phyloP scores from a whole-genome alignment of 2,113 vertebrate species.

The Fulmarus glacialis region DNA sequence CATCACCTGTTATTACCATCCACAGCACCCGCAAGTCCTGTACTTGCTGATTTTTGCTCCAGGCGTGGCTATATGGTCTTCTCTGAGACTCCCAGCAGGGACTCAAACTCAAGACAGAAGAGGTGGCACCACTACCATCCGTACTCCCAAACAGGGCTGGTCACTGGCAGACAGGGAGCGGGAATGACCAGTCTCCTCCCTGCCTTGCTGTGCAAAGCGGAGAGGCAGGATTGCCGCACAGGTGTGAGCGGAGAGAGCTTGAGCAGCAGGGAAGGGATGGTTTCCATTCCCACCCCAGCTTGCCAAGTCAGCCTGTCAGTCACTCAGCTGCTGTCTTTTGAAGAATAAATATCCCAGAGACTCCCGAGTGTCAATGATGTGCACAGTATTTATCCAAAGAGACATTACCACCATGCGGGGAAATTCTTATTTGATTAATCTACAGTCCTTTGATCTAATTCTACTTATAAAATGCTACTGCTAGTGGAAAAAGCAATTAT shows the following conservation, averaged over 20 bases:
- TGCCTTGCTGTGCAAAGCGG: background rate
- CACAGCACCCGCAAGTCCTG: background rate
- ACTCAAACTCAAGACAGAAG: background rate
- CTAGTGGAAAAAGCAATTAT: constrained; percentile 1
- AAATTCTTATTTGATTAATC: background rate
- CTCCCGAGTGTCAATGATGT: background rate
- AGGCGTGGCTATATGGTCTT: background rate
- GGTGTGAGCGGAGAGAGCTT: background rate
- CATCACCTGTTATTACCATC: background rate
- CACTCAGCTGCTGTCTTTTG: background rate
- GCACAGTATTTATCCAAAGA: background rate
- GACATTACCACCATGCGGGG: background rate
- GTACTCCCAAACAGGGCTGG: background rate
- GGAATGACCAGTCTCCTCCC: background rate
- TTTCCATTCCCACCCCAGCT: background rate
- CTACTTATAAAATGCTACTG: background rate
- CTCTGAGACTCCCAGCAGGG: background rate
- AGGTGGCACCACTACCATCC: background rate
- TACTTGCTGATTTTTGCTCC: background rate
- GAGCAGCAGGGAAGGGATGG: background rate
- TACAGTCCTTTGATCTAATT: constrained; percentile 18
- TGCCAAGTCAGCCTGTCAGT: background rate
- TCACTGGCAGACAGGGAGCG: background rate
- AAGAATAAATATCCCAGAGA: background rate
- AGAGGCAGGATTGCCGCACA: background rate